Evolutionary conservation across 2,888 invertebrate species (phyloP), one percentile per base, ranked within the genome.

Genomic region (Agrotis exclamationis): DNA sequence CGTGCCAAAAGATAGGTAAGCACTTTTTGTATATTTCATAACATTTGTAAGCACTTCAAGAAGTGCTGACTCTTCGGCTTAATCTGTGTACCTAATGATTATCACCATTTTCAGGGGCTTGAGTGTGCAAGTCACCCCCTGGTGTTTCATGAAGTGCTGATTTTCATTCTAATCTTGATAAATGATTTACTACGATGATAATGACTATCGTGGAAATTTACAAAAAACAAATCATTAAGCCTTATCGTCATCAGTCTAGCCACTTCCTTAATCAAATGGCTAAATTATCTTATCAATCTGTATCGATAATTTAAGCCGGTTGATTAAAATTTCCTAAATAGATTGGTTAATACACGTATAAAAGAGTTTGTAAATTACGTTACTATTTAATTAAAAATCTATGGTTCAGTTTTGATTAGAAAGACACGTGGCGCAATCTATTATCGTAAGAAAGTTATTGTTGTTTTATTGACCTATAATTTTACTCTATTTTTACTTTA

Each of bases 221-320:
- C 2, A 13, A n/a, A 13, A n/a, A n/a, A 20, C n/a, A 48, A 44
- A 16, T 22, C 16, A 62, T 20, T 33, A 5, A 5, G 6, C 1
- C 6, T 48, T 48, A 33, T 56, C 56, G 14, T 56, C 13, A 33
- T n/a, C 33, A 6, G 24, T 24, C 3, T 24, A 24, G 24, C 24
- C 24, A 24, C 24, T 24, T 24, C 24, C 24, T 24, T 24, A 24
- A 24, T 24, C 2, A 24, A 24, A 24, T 24, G 24, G 16, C 6
- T 11, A 44, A 14, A 63, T 56, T 44, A 63, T 45, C 44, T 64
- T 57, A 64, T 57, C 57, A 44, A 44, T 9, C 24, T 13, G 16
- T 18, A 47, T 59, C 47, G 47, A 59, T 65, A n/a, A 18, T 64
- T 28, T 20, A 7, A 48, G 6, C 11, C n/a, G n/a, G 3, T n/a